A percentile compares a stretch with the other conserved stretches of the same genome.
phyloP scores from a whole-genome alignment of 2,113 vertebrate genomes.

The Passer domesticus region DNA sequence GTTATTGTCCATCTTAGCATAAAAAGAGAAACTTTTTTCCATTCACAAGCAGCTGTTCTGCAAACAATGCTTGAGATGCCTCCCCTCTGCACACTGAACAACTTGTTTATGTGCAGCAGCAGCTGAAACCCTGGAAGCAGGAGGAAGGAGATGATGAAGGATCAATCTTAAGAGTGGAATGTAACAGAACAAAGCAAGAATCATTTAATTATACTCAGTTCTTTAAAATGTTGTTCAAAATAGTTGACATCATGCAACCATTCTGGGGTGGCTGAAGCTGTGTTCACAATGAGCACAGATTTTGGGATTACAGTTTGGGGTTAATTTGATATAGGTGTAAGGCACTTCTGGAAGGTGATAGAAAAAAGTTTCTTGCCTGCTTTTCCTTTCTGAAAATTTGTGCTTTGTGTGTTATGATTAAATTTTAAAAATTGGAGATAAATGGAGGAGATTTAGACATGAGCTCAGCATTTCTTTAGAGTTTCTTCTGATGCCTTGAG shows the following conservation, averaged over 20 bases:
- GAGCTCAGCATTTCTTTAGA: neutral
- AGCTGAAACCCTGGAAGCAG: neutral
- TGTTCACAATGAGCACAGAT: neutral
- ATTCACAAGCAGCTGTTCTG: neutral
- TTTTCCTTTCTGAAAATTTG: neutral
- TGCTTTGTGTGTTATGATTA: neutral
- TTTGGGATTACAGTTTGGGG: neutral
- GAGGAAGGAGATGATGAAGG: neutral
- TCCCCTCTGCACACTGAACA: neutral
- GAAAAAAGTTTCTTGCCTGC: neutral
- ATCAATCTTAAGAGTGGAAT: neutral
- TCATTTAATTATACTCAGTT: neutral
- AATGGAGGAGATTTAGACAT: neutral
- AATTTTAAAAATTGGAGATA: neutral
- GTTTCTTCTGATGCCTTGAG: neutral
- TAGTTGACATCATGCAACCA: accelerated
- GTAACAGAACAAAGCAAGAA: neutral
- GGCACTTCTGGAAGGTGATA: neutral
- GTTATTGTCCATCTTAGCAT: neutral
- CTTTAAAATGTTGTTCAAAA: neutral
- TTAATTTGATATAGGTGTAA: neutral
- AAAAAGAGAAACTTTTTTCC: neutral
- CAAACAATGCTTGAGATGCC: neutral
- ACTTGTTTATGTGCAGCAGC: neutral
- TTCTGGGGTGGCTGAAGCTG: neutral